phyloP scores from a whole-genome alignment of 2,113 vertebrate species.

The Clarias gariepinus region DNA sequence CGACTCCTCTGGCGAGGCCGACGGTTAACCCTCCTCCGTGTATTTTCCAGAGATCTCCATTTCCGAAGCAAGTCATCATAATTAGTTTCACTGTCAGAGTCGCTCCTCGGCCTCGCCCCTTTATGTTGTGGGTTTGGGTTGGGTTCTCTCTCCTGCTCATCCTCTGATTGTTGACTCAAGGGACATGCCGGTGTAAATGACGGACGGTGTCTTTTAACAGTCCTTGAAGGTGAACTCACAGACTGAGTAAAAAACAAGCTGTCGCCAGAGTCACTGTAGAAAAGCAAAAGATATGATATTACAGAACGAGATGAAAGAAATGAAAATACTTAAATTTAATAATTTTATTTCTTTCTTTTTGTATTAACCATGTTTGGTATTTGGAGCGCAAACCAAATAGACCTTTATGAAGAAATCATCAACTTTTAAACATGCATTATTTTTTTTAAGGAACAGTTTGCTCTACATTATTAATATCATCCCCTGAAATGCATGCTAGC shows the following conservation, averaged over 20 bases:
- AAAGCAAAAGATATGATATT: neutral
- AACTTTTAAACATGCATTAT: no score
- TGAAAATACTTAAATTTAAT: no score
- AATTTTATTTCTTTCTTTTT: no score
- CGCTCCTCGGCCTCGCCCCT: neutral
- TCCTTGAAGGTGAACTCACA: constrained; percentile 43
- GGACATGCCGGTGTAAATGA: neutral
- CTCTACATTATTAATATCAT: no score
- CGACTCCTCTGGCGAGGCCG: neutral
- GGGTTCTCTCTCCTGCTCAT: neutral
- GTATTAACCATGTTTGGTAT: no score
- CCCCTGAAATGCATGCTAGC: no score
- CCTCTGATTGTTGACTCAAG: neutral
- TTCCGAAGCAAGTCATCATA: neutral
- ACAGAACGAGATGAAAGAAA: neutral
- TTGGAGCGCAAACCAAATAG: no score
- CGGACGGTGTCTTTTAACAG: constrained; percentile 9
- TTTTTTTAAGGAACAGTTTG: no score
- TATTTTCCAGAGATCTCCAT: neutral
- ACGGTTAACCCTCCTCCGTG: neutral
- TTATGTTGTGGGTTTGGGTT: neutral
- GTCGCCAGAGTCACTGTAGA: constrained; percentile 68
- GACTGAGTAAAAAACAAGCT: constrained; percentile 71
- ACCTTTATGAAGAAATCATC: no score
- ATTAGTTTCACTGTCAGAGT: neutral